These are phyloP conservation scores for Philonicus albiceps DNA, from an alignment of 2,888 invertebrate genomes.

Conservation along the genomic window DNA sequence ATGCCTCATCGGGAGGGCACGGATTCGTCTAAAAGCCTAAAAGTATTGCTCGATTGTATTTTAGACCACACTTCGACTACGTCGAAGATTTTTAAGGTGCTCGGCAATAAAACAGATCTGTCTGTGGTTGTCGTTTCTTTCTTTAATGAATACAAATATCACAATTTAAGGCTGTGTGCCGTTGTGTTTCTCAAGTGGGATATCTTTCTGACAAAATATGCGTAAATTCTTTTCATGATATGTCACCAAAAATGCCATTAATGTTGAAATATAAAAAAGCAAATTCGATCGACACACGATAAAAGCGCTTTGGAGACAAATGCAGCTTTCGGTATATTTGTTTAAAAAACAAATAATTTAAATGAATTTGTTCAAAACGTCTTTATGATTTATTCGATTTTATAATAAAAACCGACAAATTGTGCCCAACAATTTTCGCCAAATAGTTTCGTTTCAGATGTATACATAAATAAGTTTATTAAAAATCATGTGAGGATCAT, in stretches of 20 bases:
- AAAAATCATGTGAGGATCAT: too few species aligned
- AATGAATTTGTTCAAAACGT: not conserved
- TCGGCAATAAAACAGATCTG: slow-evolving; percentile 12
- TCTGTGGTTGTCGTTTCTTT: not conserved
- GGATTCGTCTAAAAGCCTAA: slow-evolving; percentile 3
- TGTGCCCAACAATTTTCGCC: too few species aligned
- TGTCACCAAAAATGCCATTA: slow-evolving; percentile 1
- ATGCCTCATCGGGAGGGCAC: not conserved
- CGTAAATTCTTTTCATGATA: slow-evolving; percentile 5
- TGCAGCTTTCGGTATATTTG: not conserved
- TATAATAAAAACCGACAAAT: not conserved
- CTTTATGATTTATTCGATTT: not conserved
- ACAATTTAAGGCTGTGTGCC: slow-evolving; percentile 37
- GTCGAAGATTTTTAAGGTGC: not conserved
- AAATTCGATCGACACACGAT: not conserved
- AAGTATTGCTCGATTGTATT: slow-evolving; percentile 20
- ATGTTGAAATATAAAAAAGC: not conserved
- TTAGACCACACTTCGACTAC: not conserved
- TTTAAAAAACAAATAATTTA: not conserved
- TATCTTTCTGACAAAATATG: not conserved
- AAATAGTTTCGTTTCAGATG: too few species aligned
- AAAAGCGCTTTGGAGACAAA: not conserved
- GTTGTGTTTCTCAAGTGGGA: slow-evolving; percentile 14
- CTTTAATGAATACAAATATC: slow-evolving; percentile 26
- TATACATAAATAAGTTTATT: too few species aligned